Evolutionary conservation across 2,888 invertebrate species (phyloP).

Genomic region (Halocaridina rubra): DNA sequence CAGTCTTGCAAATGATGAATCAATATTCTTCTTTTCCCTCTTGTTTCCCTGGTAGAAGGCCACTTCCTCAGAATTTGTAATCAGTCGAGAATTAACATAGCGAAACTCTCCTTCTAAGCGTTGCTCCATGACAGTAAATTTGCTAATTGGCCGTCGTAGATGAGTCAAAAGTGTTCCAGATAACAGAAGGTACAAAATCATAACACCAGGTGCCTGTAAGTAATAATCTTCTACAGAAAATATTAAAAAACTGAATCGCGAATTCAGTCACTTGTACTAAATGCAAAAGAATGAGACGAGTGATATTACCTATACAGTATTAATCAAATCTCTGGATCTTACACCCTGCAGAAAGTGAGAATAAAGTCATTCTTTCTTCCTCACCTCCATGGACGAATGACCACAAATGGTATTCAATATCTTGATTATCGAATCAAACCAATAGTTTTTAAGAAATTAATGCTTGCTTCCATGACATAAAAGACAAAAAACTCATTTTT

Average conservation of each 20-base stretch:
- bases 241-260: background rate
- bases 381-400: no score
- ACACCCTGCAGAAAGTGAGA: no score
- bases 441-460: no score
- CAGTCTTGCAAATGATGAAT: slow-evolving; percentile 90
- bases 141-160: slow-evolving; percentile 86
- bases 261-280: no score
- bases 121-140: slow-evolving; percentile 93
- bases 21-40: slow-evolving; percentile 87
- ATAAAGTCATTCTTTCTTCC: no score
- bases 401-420: no score
- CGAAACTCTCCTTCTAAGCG: slow-evolving; percentile 98
- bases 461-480: no score
- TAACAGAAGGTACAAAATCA: slow-evolving; percentile 87
- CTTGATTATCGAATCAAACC: no score
- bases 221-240: slow-evolving; percentile 37
- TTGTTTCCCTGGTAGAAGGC: slow-evolving; percentile 75
- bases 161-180: slow-evolving; percentile 90
- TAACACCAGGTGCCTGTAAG: slow-evolving; percentile 85
- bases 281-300: no score
- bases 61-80: slow-evolving; percentile 96
- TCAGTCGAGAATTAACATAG: slow-evolving; percentile 94
- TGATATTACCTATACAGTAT: no score
- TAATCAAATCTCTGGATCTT: no score
- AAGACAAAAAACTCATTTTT: no score